phyloP scores from a whole-genome alignment of 1,140 invertebrate genomes.

The Charaxes varanes region DNA sequence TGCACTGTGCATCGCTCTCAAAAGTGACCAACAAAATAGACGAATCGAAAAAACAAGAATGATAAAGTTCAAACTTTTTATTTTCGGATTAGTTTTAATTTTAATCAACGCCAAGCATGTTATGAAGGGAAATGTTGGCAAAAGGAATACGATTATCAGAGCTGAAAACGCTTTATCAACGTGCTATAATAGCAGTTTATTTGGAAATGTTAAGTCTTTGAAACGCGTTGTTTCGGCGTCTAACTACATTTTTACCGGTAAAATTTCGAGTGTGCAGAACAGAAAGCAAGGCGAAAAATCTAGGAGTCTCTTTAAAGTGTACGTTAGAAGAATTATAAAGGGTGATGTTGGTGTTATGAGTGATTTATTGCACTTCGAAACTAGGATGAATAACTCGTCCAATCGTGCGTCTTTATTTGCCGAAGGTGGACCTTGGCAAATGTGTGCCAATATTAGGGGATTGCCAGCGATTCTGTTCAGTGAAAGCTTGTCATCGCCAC shows the following conservation, averaged over 20 bases:
- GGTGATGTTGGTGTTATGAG: slow-evolving; percentile 52
- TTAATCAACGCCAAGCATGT: slow-evolving; percentile 34
- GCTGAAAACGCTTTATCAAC: slow-evolving; percentile 42
- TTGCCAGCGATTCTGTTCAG: slow-evolving; percentile 51
- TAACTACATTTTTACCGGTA: slow-evolving; percentile 65
- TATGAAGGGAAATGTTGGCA: slow-evolving; percentile 57
- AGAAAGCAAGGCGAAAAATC: slow-evolving; percentile 34
- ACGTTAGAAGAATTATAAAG: slow-evolving; percentile 54
- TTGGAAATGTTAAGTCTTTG: slow-evolving; percentile 55
- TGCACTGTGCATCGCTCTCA: no score
- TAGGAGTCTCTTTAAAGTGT: slow-evolving; percentile 54
- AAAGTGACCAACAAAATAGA: slow-evolving; percentile 1
- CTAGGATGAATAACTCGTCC: slow-evolving; percentile 44
- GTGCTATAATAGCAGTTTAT: slow-evolving; percentile 53
- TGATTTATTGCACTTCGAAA: slow-evolving; percentile 59
- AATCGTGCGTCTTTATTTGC: slow-evolving; percentile 43
- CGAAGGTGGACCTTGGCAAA: slow-evolving; percentile 36
- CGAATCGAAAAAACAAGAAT: neutral
- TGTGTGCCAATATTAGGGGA: slow-evolving; percentile 29
- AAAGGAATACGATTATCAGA: slow-evolving; percentile 60
- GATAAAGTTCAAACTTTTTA: slow-evolving; percentile 1
- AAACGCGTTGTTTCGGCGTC: slow-evolving; percentile 48
- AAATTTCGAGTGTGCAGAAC: slow-evolving; percentile 56
- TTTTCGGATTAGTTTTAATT: slow-evolving; percentile 4
- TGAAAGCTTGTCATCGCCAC: slow-evolving; percentile 31